A percentile compares a stretch with the other conserved stretches of the same genome.
phyloP scores from a whole-genome alignment of 2,797 vertebrate species.

The Gambelia wislizenii region DNA sequence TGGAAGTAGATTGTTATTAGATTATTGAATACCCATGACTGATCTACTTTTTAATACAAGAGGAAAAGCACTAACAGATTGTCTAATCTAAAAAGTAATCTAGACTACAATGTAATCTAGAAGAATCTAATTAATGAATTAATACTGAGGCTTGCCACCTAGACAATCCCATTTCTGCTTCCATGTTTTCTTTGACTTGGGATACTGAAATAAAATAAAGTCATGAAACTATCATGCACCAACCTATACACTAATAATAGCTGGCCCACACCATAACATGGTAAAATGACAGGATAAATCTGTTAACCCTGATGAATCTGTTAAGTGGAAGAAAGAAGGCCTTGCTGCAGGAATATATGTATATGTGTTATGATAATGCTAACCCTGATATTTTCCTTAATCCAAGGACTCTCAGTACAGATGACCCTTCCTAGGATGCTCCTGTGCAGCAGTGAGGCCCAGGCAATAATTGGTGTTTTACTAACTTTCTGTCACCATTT shows the following conservation, averaged over 20 bases:
- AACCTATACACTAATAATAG: neutral
- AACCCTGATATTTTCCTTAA: slow-evolving; percentile 52
- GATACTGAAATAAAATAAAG: neutral
- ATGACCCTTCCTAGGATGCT: neutral
- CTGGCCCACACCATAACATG: neutral
- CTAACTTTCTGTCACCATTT: slow-evolving; percentile 58
- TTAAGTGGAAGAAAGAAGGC: neutral
- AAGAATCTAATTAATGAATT: neutral
- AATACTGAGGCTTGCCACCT: neutral
- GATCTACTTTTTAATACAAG: slow-evolving; percentile 2
- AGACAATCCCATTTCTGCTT: neutral
- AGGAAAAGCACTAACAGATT: rapidly evolving
- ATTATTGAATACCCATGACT: slow-evolving; percentile 7
- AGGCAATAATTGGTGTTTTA: neutral
- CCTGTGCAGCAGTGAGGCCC: neutral
- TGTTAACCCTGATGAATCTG: neutral
- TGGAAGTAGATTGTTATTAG: neutral
- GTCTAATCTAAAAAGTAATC: slow-evolving; percentile 6
- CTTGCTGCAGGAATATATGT: neutral
- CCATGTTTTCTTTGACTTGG: neutral
- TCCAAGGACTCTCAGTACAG: slow-evolving; percentile 27
- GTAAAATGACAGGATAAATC: neutral
- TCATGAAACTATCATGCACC: neutral
- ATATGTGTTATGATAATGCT: slow-evolving; percentile 42
- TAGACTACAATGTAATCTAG: neutral